These are phyloP conservation scores for Pantherophis guttatus DNA, from an alignment of 2,113 vertebrate genomes.

Conservation along the genomic window DNA sequence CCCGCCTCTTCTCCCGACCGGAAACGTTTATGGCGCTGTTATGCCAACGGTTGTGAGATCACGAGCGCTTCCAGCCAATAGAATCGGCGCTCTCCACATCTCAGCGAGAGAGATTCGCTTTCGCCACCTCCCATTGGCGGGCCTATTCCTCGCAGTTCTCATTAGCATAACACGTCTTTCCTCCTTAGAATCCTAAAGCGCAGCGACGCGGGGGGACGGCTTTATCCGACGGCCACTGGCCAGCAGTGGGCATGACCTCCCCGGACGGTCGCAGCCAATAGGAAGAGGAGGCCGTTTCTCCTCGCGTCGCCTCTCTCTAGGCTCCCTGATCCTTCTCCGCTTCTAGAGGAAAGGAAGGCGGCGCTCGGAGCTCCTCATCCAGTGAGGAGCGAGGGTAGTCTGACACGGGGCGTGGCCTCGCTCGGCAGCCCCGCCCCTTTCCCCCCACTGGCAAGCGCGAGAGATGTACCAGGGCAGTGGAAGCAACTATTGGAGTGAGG, in stretches of 20 bases:
- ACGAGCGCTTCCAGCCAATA: slow-evolving; percentile 39
- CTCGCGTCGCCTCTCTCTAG: too few species aligned
- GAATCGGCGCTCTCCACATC: background rate
- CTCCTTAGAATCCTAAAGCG: fast-evolving
- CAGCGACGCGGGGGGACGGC: fast-evolving
- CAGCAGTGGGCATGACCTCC: background rate
- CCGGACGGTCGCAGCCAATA: background rate
- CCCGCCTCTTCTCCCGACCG: fast-evolving
- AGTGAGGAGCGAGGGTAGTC: background rate
- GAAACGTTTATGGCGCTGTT: background rate
- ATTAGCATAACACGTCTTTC: background rate
- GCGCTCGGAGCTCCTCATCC: fast-evolving
- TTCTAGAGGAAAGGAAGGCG: background rate
- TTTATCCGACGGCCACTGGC: background rate
- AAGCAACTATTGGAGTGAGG: slow-evolving; percentile 5
- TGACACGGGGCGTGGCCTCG: background rate
- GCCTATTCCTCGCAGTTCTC: background rate
- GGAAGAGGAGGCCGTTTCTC: background rate
- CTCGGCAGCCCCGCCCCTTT: background rate
- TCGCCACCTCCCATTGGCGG: fast-evolving
- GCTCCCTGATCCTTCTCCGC: background rate
- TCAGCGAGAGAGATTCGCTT: background rate
- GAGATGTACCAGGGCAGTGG: background rate
- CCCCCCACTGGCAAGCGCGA: background rate
- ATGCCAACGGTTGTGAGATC: background rate